phyloP scores from a whole-genome alignment of 2,113 vertebrate species.

The Pristiophorus japonicus region DNA sequence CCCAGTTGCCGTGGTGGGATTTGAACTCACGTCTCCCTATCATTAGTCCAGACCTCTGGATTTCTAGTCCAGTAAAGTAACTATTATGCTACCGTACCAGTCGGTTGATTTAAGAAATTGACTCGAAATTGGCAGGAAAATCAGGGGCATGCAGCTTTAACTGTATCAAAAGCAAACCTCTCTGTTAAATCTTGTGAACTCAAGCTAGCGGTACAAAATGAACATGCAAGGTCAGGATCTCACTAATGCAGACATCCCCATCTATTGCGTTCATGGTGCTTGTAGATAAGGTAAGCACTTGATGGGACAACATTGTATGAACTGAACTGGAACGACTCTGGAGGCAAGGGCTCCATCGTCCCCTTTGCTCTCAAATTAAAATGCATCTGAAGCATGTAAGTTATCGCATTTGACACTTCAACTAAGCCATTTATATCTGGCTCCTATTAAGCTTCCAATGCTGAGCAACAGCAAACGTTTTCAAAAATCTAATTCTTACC shows the following conservation, averaged over 20 bases:
- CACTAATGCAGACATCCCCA: conserved; percentile 17
- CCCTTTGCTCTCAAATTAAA: neutral
- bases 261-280: neutral
- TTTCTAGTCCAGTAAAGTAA: too few relatives aligned
- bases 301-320: neutral
- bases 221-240: conserved; percentile 1
- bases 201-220: neutral
- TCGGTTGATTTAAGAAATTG: neutral
- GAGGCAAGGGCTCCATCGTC: neutral
- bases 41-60: too few relatives aligned
- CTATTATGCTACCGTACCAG: too few relatives aligned
- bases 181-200: neutral
- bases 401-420: neutral
- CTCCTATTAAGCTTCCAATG: too few relatives aligned
- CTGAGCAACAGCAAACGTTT: neutral
- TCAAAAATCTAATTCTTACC: neutral
- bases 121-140: neutral
- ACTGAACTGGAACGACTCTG: neutral
- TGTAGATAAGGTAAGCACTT: conserved; percentile 12
- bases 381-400: neutral
- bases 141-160: neutral
- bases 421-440: neutral
- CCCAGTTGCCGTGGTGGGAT: too few relatives aligned
- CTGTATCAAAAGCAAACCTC: neutral
- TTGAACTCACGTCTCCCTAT: too few relatives aligned